Evolutionary conservation across 2,888 invertebrate species (phyloP), one percentile per base, ranked within the genome.

Genomic region (Acheta domesticus): DNA sequence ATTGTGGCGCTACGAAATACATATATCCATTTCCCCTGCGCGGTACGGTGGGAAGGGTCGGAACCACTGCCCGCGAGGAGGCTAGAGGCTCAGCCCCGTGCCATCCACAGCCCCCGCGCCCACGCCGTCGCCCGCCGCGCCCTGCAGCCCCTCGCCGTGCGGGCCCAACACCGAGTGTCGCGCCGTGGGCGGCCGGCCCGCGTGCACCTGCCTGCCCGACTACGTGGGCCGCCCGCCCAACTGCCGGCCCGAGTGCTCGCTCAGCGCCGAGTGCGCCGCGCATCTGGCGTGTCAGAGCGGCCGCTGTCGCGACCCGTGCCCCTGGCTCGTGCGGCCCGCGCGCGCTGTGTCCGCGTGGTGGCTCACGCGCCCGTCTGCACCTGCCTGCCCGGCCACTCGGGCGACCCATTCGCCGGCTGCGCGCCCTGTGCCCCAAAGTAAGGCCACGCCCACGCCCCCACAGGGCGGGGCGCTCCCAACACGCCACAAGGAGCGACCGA

Each of bases 151-250:
- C 77, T 92, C 91, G 83, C 94, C 94, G 23, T 94, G 94, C 85
- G 94, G 94, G 16, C 90, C 93, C n/a, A 91, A 93, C 86, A 90
- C 93, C n/a, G 90, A 91, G 84, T 94, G 94, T 85, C 91, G 91
- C 82, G 91, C 91, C 83, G 85, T 90, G 80, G 90, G 91, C 83
- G 88, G 88, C 75, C 85, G 86, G 75, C 89, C 90, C 11, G 87
- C 88, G 4, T 91, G 91, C 82, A 88, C 89, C 74, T 91, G 91
- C 82, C 84, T 89, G 78, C 86, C 89, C 76, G 89, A 89, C 83
- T 91, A 90, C 84, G 87, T 91, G 81, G 92, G 92, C 76, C 87
- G 90, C 79, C 88, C 91, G 14, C 91, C 91, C 11, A 92, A 91
- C 84, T 94, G 93, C 86, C 89, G 92, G 84, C 93, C 94, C 49